Percentiles rank a stretch among this genome's conserved stretches.
Evolutionary conservation across 2,797 vertebrate species (phyloP).

Genomic region (Denticeps clupeoides): DNA sequence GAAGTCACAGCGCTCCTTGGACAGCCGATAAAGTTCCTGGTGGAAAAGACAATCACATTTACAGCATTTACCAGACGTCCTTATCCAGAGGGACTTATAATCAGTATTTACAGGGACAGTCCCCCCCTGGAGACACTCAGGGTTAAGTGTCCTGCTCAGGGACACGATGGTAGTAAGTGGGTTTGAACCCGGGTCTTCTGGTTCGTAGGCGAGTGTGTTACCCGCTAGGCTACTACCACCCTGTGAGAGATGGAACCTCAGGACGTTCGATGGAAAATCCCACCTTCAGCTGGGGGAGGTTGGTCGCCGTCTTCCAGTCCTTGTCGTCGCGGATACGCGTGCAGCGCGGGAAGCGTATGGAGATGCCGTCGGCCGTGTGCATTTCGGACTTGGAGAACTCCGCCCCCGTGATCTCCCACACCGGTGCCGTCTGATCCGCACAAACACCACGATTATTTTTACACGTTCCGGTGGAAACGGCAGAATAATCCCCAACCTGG

Average conservation of each 20-base stretch:
- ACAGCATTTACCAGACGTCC: background rate
- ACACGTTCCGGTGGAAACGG: too few relatives aligned
- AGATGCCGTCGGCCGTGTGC: constrained; percentile 95
- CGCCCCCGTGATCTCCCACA: constrained; percentile 97
- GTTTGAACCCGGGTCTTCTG: too few relatives aligned
- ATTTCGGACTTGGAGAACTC: constrained; percentile 95
- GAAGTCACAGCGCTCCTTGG: constrained; percentile 83
- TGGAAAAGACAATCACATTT: constrained; percentile 12
- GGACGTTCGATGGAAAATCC: too few relatives aligned
- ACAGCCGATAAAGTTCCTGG: constrained; percentile 85
- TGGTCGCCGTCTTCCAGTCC: constrained; percentile 89
- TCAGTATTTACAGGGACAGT: too few relatives aligned
- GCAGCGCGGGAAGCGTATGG: constrained; percentile 94
- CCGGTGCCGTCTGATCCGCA: constrained; percentile 68
- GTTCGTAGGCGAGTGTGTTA: too few relatives aligned
- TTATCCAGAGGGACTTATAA: too few relatives aligned
- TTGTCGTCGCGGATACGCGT: constrained; percentile 93
- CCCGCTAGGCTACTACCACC: too few relatives aligned
- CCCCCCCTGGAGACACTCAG: too few relatives aligned
- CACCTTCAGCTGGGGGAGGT: constrained; percentile 83
- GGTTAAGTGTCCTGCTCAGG: too few relatives aligned
- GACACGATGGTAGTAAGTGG: too few relatives aligned
- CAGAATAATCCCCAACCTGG: background rate
- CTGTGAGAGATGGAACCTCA: too few relatives aligned
- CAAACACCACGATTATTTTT: constrained; percentile 6